phyloP scores from a whole-genome alignment of 30 jellyfish, hydroid and myxozoan genomes.

The Hydractinia echinata region DNA sequence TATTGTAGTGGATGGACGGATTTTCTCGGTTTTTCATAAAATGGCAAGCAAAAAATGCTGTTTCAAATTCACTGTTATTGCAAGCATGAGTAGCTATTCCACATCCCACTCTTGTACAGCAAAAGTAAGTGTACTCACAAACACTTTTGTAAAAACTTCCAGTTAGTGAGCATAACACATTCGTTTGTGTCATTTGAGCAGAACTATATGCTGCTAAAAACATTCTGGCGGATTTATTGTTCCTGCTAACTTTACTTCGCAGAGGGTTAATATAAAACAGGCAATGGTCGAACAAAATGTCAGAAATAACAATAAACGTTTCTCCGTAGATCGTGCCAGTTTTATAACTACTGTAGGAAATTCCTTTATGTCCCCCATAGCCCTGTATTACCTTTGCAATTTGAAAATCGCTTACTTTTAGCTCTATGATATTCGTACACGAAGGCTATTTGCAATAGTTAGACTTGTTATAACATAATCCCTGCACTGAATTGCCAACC shows the following conservation, averaged over 20 bases:
- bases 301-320: background rate
- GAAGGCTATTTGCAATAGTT: background rate
- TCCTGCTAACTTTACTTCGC: background rate
- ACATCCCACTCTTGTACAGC: constrained; percentile 8
- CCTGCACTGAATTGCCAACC: background rate
- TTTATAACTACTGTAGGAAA: background rate
- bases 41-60: background rate
- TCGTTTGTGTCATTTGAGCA: background rate
- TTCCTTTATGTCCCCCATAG: background rate
- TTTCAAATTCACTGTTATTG: background rate
- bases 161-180: background rate
- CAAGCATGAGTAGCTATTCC: constrained; percentile 16
- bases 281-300: background rate
- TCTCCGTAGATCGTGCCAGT: constrained; percentile 9
- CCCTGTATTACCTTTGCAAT: background rate
- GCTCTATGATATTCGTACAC: constrained; percentile 3
- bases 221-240: background rate
- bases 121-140: background rate
- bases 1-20: background rate
- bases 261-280: background rate
- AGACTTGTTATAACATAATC: constrained; percentile 1
- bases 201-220: background rate
- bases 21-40: background rate
- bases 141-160: background rate
- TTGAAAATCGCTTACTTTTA: background rate